Evolutionary conservation across 2,888 invertebrate species (phyloP).

Genomic region (Argyresthia goedartella): DNA sequence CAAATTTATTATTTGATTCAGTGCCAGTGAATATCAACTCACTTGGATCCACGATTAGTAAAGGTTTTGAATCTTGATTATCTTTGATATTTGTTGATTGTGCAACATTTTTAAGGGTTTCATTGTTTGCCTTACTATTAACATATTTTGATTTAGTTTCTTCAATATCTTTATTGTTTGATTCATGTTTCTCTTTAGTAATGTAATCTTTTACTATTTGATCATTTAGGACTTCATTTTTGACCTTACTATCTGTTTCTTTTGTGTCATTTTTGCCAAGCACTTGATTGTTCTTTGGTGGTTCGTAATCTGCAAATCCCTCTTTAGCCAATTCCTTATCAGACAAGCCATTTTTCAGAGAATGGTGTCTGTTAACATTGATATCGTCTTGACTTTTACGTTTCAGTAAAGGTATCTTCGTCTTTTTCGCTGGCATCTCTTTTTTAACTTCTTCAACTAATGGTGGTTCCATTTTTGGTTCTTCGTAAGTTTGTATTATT

Average conservation of each 20-base stretch:
- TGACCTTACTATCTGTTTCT: background rate
- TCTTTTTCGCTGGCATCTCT: background rate
- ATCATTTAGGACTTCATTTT: background rate
- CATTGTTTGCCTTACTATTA: too few relatives aligned
- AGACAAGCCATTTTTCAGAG: background rate
- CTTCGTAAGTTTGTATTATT: background rate
- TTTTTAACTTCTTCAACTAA: background rate
- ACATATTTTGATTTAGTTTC: too few relatives aligned
- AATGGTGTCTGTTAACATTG: background rate
- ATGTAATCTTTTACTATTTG: too few relatives aligned
- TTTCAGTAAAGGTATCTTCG: background rate
- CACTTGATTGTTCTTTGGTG: background rate
- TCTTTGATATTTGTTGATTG: background rate
- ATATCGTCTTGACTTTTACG: background rate
- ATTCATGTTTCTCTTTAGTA: too few relatives aligned
- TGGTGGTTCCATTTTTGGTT: background rate
- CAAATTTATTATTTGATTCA: background rate
- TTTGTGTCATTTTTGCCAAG: background rate
- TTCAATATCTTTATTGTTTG: too few relatives aligned
- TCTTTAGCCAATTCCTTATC: background rate
- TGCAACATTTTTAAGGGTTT: too few relatives aligned
- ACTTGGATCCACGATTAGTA: background rate
- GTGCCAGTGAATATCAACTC: background rate
- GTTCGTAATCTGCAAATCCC: background rate
- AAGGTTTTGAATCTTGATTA: background rate